These are phyloP conservation scores for Tyria jacobaeae DNA, from an alignment of 2,888 invertebrate species.

Conservation along the genomic window DNA sequence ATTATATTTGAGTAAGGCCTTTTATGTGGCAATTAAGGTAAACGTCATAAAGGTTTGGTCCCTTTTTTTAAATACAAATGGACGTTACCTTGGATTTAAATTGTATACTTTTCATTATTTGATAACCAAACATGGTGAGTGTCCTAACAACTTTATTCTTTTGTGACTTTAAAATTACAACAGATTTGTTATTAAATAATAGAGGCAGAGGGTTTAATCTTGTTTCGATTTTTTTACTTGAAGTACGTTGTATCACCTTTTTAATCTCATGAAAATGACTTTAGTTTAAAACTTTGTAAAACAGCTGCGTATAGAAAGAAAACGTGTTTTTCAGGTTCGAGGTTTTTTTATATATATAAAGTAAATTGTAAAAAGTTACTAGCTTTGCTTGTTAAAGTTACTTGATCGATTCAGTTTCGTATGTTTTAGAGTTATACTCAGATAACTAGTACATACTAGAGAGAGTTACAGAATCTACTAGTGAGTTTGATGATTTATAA, in stretches of 20 bases:
- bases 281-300: conserved; percentile 18
- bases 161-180: conserved; percentile 17
- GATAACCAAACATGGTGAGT: conserved; percentile 17
- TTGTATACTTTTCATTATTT: conserved; percentile 33
- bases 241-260: conserved; percentile 17
- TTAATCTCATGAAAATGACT: conserved; percentile 20
- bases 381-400: not conserved
- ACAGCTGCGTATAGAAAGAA: conserved; percentile 23
- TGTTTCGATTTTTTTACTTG: conserved; percentile 14
- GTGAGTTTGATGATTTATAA: too few species aligned
- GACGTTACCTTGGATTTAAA: conserved; percentile 26
- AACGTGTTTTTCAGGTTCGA: not conserved
- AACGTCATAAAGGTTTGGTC: conserved; percentile 25
- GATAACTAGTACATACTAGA: too few species aligned
- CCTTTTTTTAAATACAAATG: conserved; percentile 38
- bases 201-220: too few species aligned
- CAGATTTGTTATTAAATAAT: too few species aligned
- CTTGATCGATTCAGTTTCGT: not conserved
- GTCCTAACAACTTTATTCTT: conserved; percentile 12
- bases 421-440: not conserved
- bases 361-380: not conserved
- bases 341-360: too few species aligned
- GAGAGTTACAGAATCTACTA: too few species aligned
- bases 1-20: conserved; percentile 35
- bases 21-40: conserved; percentile 37